These are phyloP conservation scores for Euproctis similis DNA, from an alignment of 2,888 invertebrate genomes.

Conservation along the genomic window DNA sequence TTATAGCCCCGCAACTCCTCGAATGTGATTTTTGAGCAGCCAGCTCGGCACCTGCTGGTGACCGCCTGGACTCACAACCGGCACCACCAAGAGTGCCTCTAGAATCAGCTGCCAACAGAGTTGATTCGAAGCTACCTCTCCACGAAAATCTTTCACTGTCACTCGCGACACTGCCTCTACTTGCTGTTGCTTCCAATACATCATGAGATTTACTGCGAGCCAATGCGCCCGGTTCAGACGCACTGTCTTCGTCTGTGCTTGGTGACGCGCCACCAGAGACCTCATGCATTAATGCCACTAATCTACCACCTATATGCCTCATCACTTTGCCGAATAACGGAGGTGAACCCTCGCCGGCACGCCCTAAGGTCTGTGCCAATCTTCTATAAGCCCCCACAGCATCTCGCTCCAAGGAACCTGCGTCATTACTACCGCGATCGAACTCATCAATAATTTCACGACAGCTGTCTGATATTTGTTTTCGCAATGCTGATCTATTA, in stretches of 20 bases:
- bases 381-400: constrained; percentile 92
- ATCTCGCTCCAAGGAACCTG: constrained; percentile 79
- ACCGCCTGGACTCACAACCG: constrained; percentile 82
- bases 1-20: constrained; percentile 89
- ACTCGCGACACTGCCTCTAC: constrained; percentile 82
- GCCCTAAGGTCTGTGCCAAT: constrained; percentile 88
- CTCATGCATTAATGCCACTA: constrained; percentile 94
- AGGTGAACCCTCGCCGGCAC: constrained; percentile 83
- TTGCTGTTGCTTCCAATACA: constrained; percentile 78
- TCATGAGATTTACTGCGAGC: constrained; percentile 90
- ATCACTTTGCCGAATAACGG: constrained; percentile 92
- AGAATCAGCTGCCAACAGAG: constrained; percentile 90
- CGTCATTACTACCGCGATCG: constrained; percentile 81
- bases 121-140: constrained; percentile 95
- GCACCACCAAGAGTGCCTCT: constrained; percentile 84
- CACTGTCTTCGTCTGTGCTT: constrained; percentile 83
- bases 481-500: constrained; percentile 82
- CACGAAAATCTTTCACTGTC: constrained; percentile 93
- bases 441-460: constrained; percentile 92
- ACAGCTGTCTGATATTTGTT: constrained; percentile 91
- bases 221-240: constrained; percentile 80
- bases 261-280: constrained; percentile 87
- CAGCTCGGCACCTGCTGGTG: constrained; percentile 88
- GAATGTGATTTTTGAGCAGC: constrained; percentile 88
- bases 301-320: constrained; percentile 91